Conservation (phyloP, 2,888 invertebrate genomes). For the Drosophila limbata region DNA sequence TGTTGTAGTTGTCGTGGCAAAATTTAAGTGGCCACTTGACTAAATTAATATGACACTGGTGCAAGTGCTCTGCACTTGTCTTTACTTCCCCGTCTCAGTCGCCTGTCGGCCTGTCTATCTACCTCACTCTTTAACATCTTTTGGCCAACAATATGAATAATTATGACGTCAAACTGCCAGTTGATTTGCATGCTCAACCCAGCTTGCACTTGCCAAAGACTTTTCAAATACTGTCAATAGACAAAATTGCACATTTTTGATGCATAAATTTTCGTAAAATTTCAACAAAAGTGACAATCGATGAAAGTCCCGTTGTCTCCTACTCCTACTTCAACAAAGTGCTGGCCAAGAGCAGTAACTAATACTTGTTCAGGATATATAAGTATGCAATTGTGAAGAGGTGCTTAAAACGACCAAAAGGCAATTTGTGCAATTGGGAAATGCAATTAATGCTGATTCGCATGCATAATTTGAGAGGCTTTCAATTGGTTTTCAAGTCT, state of each 20-base stretch:
- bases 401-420: constrained; percentile 9
- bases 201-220: constrained; percentile 43
- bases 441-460: constrained; percentile 23
- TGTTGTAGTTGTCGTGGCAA: constrained; percentile 60
- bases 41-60: constrained; percentile 79
- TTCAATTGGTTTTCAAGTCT: constrained; percentile 19
- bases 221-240: constrained; percentile 43
- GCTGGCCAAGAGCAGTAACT: constrained; percentile 14
- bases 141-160: constrained; percentile 74
- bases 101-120: constrained; percentile 1
- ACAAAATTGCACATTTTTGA: constrained; percentile 29
- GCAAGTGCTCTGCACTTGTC: constrained; percentile 70
- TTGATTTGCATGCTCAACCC: constrained; percentile 69
- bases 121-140: constrained; percentile 41
- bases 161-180: constrained; percentile 67
- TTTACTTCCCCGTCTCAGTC: constrained; percentile 14
- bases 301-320: constrained; percentile 12
- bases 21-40: constrained; percentile 80
- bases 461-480: constrained; percentile 21
- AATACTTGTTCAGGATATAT: constrained; percentile 18
- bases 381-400: constrained; percentile 4
- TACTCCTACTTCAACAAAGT: constrained; percentile 12
- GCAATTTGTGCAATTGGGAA: constrained; percentile 27
- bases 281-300: constrained; percentile 41
- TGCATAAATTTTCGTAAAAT: constrained; percentile 33